Percentiles rank a stretch among this genome's conserved stretches.
These are phyloP conservation scores for Stegostoma tigrinum DNA, from an alignment of 2,113 vertebrate genomes.

Conservation along the genomic window DNA sequence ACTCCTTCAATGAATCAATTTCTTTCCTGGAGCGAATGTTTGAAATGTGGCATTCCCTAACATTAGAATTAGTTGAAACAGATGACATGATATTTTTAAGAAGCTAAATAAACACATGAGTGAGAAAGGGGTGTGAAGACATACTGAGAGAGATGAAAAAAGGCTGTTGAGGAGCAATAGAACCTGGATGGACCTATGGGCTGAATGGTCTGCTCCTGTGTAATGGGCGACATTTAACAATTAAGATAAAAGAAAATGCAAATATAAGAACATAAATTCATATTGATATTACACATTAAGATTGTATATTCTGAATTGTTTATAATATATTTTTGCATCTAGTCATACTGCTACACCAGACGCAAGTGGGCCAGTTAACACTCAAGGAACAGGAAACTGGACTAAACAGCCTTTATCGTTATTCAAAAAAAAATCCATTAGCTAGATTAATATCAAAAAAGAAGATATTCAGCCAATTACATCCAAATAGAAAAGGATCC, in stretches of 20 bases:
- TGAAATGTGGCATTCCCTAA: neutral
- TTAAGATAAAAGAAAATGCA: neutral
- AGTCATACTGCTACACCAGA: neutral
- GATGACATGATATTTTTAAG: neutral
- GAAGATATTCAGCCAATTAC: neutral
- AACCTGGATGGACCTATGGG: neutral
- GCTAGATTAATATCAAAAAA: neutral
- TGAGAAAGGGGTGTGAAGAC: neutral
- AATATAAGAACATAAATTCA: neutral
- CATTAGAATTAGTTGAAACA: neutral
- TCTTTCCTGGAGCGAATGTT: neutral
- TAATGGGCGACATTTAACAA: neutral
- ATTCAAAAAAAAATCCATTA: neutral
- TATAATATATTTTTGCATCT: neutral
- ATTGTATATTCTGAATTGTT: neutral
- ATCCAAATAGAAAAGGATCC: neutral
- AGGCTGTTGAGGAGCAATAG: neutral
- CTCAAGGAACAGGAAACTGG: neutral
- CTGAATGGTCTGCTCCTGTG: neutral
- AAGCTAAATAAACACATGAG: neutral
- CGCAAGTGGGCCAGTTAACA: neutral
- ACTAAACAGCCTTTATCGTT: neutral
- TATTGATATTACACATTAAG: neutral
- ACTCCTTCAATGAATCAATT: neutral
- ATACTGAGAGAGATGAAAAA: neutral